Conservation (phyloP, 2,888 invertebrate species). For the Mimumesa dahlbomi region DNA sequence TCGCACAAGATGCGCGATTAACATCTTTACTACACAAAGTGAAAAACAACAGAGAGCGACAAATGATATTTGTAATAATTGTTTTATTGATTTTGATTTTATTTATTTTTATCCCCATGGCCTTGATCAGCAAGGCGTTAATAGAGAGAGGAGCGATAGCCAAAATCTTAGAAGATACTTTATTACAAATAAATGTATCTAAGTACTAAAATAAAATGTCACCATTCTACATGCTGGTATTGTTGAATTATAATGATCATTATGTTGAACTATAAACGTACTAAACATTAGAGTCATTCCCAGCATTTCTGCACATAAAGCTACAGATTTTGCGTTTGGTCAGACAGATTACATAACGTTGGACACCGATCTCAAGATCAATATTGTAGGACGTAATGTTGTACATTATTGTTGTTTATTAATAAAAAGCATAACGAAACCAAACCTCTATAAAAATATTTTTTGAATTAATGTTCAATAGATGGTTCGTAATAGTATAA, state of each 20-base stretch:
- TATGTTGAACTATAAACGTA: neutral
- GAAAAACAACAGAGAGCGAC: no score
- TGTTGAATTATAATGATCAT: conserved; percentile 31
- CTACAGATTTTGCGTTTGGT: conserved; percentile 11
- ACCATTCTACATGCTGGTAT: conserved; percentile 45
- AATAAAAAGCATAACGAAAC: conserved; percentile 7
- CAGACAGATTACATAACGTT: neutral
- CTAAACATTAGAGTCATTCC: neutral
- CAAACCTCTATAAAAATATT: neutral
- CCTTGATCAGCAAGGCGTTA: conserved; percentile 34
- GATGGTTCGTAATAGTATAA: no score
- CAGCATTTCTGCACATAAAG: neutral
- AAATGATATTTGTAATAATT: conserved; percentile 13
- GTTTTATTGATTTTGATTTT: conserved; percentile 25
- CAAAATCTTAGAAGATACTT: conserved; percentile 45
- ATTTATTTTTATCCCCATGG: conserved; percentile 37
- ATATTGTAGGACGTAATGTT: neutral
- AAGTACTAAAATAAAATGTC: conserved; percentile 59
- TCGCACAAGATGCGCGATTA: neutral
- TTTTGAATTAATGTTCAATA: no score
- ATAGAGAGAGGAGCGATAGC: conserved; percentile 40
- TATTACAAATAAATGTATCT: conserved; percentile 53
- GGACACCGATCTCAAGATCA: neutral
- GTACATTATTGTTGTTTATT: conserved; percentile 17
- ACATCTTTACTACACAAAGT: neutral